These are phyloP conservation scores for Daboia siamensis DNA, from an alignment of 2,113 vertebrate species.

Conservation along the genomic window DNA sequence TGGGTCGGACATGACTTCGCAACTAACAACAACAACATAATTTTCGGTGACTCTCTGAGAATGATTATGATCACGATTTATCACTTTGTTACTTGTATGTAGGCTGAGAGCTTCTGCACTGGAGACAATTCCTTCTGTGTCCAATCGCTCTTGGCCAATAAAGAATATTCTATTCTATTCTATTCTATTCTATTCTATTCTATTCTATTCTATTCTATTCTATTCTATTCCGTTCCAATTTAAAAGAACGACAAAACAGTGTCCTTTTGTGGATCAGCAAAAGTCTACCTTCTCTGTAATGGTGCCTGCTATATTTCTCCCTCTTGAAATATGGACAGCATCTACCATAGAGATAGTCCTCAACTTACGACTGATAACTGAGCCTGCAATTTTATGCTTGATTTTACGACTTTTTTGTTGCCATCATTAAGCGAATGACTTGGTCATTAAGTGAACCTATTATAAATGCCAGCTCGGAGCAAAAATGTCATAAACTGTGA, in stretches of 20 bases:
- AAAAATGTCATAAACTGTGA: neutral
- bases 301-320: neutral
- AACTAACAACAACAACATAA: too few relatives aligned
- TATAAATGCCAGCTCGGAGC: neutral
- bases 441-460: neutral
- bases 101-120: too few relatives aligned
- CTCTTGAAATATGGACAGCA: neutral
- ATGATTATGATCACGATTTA: too few relatives aligned
- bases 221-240: neutral
- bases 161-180: too few relatives aligned
- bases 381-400: neutral
- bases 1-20: too few relatives aligned
- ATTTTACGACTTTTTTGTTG: neutral
- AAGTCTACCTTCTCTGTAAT: neutral
- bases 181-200: too few relatives aligned
- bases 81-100: too few relatives aligned
- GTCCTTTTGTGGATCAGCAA: neutral
- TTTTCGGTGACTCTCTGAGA: too few relatives aligned
- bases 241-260: neutral
- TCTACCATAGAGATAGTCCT: neutral
- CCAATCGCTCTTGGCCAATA: too few relatives aligned
- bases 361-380: neutral
- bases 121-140: too few relatives aligned
- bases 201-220: too few relatives aligned
- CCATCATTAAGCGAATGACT: neutral